A percentile compares a stretch with the other conserved stretches of the same genome.
phyloP scores from a whole-genome alignment of 2,888 invertebrate species.

The Ochlodes sylvanus region DNA sequence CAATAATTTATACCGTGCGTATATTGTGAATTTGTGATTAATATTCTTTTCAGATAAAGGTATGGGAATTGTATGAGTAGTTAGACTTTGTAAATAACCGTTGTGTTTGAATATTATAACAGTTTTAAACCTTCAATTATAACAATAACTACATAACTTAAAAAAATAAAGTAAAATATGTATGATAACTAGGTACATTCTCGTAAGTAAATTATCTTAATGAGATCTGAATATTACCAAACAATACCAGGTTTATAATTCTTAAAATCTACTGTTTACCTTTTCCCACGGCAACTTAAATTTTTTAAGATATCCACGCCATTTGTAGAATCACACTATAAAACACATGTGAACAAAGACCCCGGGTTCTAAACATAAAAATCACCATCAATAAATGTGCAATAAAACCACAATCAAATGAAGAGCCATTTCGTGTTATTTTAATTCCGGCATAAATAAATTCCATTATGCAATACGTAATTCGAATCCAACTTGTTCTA shows the following conservation, averaged over 20 bases:
- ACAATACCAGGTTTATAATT: not conserved
- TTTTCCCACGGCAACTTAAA: not conserved
- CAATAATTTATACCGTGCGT: no score
- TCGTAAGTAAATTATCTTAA: not conserved
- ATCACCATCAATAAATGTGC: constrained; percentile 26
- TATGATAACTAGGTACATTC: not conserved
- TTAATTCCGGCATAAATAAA: constrained; percentile 33
- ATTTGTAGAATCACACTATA: constrained; percentile 5
- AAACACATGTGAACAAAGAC: constrained; percentile 2
- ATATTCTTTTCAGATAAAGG: no score
- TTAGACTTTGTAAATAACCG: no score
- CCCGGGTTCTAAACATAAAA: not conserved
- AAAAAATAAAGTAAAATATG: no score
- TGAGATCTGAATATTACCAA: not conserved
- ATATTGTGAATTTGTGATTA: no score
- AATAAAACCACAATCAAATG: constrained; percentile 18
- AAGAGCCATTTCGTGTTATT: constrained; percentile 35
- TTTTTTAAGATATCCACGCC: not conserved
- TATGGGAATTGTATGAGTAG: no score
- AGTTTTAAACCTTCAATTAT: no score
- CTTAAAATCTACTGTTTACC: not conserved
- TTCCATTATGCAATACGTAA: constrained; percentile 41
- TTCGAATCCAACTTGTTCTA: constrained; percentile 49
- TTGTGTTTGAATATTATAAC: no score
- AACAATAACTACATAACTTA: no score